phyloP scores from a whole-genome alignment of 1,140 invertebrate genomes.

The Drosophila pruinosa region DNA sequence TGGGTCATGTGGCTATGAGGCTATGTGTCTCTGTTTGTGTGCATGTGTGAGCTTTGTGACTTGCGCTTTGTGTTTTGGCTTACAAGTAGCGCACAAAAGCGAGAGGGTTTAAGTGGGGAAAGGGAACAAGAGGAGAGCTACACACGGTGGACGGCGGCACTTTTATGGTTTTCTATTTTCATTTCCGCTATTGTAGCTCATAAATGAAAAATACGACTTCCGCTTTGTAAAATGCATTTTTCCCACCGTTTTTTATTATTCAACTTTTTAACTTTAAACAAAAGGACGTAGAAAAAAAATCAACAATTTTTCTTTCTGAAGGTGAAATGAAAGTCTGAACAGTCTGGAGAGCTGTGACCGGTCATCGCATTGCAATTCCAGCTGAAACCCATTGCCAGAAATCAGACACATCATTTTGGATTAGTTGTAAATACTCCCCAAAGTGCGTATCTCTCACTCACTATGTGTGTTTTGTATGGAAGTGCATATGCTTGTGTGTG shows the following conservation, averaged over 20 bases:
- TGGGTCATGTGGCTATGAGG: slow-evolving; percentile 10
- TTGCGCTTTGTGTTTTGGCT: slow-evolving; percentile 24
- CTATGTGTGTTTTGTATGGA: neutral
- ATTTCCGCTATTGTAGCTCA: slow-evolving; percentile 65
- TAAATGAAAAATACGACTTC: slow-evolving; percentile 72
- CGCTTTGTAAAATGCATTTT: slow-evolving; percentile 12
- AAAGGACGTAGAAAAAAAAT: slow-evolving; percentile 15
- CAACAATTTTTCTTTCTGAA: slow-evolving; percentile 51
- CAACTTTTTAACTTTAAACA: slow-evolving; percentile 28
- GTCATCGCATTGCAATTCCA: slow-evolving; percentile 62
- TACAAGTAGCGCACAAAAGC: slow-evolving; percentile 37
- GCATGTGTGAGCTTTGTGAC: slow-evolving; percentile 16
- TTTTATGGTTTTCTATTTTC: slow-evolving; percentile 76
- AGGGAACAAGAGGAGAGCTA: neutral
- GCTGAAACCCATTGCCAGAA: slow-evolving; percentile 30
- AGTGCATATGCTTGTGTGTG: slow-evolving; percentile 3
- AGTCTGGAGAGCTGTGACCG: slow-evolving; percentile 21
- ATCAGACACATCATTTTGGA: slow-evolving; percentile 78
- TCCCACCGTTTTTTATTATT: neutral
- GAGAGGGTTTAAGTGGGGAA: neutral
- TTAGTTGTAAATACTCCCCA: slow-evolving; percentile 57
- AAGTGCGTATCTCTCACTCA: slow-evolving; percentile 29
- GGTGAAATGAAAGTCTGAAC: slow-evolving; percentile 69
- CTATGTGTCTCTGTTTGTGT: slow-evolving; percentile 2
- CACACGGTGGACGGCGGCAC: slow-evolving; percentile 11